phyloP scores from a whole-genome alignment of 1,140 invertebrate genomes.

The Lamellibrachia luymesi region DNA sequence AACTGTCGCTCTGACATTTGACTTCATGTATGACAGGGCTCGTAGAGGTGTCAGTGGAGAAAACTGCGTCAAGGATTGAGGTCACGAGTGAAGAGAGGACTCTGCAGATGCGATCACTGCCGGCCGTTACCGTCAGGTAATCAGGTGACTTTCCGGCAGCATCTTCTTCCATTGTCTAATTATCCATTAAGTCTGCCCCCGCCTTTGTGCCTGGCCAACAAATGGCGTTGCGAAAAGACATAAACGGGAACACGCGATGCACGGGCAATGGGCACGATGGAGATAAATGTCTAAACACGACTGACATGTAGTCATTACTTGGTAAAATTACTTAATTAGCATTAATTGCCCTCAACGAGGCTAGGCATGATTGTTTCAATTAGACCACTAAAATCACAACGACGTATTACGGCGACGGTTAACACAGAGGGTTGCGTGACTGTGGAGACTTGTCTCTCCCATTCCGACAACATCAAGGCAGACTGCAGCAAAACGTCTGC shows the following conservation, averaged over 20 bases:
- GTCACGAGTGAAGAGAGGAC: background rate
- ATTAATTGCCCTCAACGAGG: background rate
- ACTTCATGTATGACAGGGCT: background rate
- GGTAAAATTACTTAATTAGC: background rate
- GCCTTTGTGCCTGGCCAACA: background rate
- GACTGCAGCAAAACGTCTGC: background rate
- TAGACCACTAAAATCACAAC: background rate
- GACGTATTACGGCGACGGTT: background rate
- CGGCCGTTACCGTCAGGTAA: background rate
- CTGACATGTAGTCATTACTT: background rate
- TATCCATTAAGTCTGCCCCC: background rate
- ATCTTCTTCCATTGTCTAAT: background rate
- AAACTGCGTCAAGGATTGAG: background rate
- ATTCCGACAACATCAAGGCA: background rate
- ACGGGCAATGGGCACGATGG: background rate
- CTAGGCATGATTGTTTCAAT: background rate
- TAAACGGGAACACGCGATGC: background rate
- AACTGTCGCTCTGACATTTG: background rate
- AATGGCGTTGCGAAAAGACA: background rate
- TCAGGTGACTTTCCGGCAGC: background rate
- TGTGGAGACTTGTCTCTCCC: background rate
- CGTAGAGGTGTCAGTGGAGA: background rate
- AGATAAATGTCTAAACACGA: background rate
- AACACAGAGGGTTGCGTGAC: background rate
- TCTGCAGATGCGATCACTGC: background rate